phyloP scores from a whole-genome alignment of 2,888 invertebrate genomes.

The Parnassius mnemosyne region DNA sequence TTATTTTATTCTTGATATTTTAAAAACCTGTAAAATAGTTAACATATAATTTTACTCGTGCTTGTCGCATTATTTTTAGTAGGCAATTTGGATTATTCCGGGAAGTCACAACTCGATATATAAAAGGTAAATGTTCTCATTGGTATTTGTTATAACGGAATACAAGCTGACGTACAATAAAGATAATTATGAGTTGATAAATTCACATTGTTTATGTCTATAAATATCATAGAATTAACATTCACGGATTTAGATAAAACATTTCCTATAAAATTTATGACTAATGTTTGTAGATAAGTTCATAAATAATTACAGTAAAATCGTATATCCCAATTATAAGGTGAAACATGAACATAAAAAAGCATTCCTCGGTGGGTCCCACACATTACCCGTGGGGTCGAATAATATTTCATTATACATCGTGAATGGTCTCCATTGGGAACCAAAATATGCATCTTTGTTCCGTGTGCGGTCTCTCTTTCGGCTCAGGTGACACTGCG shows the following conservation, averaged over 20 bases:
- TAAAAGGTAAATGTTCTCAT: too few relatives aligned
- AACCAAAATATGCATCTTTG: constrained; percentile 71
- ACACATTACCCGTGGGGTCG: constrained; percentile 65
- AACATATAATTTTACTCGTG: too few relatives aligned
- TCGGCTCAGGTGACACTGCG: constrained; percentile 71
- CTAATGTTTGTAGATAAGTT: constrained; percentile 35
- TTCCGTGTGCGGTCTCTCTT: constrained; percentile 66
- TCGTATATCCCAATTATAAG: constrained; percentile 63
- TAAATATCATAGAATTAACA: neutral
- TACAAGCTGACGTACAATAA: too few relatives aligned
- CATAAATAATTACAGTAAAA: constrained; percentile 63
- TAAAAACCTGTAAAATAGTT: too few relatives aligned
- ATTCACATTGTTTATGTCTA: too few relatives aligned
- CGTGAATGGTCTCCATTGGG: constrained; percentile 60
- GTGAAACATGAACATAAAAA: constrained; percentile 57
- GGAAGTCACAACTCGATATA: too few relatives aligned
- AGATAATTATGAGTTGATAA: too few relatives aligned
- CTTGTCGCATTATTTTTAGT: too few relatives aligned
- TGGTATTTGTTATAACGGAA: too few relatives aligned
- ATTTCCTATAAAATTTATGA: neutral
- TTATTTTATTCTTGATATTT: too few relatives aligned
- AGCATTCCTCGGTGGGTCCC: constrained; percentile 45
- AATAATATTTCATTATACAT: constrained; percentile 68
- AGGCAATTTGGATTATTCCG: too few relatives aligned
- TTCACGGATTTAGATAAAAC: neutral